Evolutionary conservation across 1,140 invertebrate genomes (phyloP).

Genomic region (Leptinotarsa texana): DNA sequence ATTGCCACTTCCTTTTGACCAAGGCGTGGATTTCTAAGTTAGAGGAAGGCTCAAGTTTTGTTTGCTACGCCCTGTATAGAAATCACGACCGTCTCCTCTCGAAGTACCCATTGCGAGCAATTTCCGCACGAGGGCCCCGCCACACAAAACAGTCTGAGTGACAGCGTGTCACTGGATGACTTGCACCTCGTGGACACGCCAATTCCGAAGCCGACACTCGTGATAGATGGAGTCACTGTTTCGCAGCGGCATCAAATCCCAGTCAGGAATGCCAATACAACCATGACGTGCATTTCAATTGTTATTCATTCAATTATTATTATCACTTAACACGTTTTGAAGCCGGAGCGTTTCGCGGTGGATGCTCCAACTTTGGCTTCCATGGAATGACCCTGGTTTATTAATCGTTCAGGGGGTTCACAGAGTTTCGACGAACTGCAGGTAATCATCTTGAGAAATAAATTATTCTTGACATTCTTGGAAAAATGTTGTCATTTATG

Average conservation of each 20-base stretch:
- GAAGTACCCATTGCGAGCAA: neutral
- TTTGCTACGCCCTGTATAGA: neutral
- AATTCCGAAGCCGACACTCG: constrained; percentile 40
- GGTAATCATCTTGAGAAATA: no score
- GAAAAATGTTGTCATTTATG: no score
- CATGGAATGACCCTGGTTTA: constrained; percentile 9
- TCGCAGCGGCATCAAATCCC: constrained; percentile 39
- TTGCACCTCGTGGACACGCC: constrained; percentile 39
- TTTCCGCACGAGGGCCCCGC: constrained; percentile 22
- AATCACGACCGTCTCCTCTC: neutral
- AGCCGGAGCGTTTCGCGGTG: constrained; percentile 9
- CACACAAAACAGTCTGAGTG: constrained; percentile 37
- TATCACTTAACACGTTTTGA: constrained; percentile 21
- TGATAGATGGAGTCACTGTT: constrained; percentile 45
- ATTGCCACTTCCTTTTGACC: no score
- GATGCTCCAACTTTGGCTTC: constrained; percentile 1
- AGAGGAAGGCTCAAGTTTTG: no score
- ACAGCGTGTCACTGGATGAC: constrained; percentile 39
- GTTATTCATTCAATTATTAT: constrained; percentile 31
- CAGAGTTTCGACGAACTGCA: no score
- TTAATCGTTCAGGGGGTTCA: neutral
- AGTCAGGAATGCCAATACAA: constrained; percentile 46
- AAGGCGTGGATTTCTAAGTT: no score
- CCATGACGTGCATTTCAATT: constrained; percentile 49
- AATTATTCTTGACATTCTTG: no score